Percentiles rank a stretch among this genome's conserved stretches.
phyloP scores from a whole-genome alignment of 2,888 invertebrate genomes.

The Panorpa germanica region DNA sequence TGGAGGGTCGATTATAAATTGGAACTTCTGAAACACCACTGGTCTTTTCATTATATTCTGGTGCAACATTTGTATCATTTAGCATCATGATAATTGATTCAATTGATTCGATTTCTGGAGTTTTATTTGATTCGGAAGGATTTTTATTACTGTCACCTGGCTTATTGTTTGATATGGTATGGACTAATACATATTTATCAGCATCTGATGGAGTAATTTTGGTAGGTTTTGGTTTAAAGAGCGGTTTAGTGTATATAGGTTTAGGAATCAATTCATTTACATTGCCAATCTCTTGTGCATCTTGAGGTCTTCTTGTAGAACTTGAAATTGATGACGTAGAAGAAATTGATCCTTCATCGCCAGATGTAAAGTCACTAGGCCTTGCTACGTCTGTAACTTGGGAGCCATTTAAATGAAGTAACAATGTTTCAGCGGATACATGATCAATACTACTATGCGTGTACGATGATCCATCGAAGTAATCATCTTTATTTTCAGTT shows the following conservation, averaged over 20 bases:
- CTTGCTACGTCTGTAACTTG: conserved; percentile 30
- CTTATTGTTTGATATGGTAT: conserved; percentile 29
- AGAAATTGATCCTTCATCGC: conserved; percentile 18
- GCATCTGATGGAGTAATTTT: conserved; percentile 16
- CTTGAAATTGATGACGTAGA: conserved; percentile 21
- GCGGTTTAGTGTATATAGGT: conserved; percentile 27
- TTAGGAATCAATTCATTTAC: conserved; percentile 10
- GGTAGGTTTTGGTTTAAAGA: conserved; percentile 33
- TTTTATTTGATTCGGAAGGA: conserved; percentile 17
- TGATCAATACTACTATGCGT: conserved; percentile 37
- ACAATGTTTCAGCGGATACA: conserved; percentile 39
- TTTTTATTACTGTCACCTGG: conserved; percentile 15
- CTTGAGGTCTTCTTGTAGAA: conserved; percentile 16
- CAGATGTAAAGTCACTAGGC: conserved; percentile 22
- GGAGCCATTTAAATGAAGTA: conserved; percentile 35
- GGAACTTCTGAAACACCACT: no score
- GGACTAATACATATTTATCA: conserved; percentile 32
- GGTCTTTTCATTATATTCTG: conserved; percentile 21
- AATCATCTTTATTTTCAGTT: conserved; percentile 24
- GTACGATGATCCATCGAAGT: conserved; percentile 19
- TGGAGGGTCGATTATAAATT: no score
- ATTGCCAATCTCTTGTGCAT: conserved; percentile 1
- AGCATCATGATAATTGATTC: conserved; percentile 44
- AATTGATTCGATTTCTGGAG: conserved; percentile 31
- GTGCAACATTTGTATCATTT: conserved; percentile 27